Evolutionary conservation across 2,888 invertebrate genomes (phyloP).

Genomic region (Auanema sp.): DNA sequence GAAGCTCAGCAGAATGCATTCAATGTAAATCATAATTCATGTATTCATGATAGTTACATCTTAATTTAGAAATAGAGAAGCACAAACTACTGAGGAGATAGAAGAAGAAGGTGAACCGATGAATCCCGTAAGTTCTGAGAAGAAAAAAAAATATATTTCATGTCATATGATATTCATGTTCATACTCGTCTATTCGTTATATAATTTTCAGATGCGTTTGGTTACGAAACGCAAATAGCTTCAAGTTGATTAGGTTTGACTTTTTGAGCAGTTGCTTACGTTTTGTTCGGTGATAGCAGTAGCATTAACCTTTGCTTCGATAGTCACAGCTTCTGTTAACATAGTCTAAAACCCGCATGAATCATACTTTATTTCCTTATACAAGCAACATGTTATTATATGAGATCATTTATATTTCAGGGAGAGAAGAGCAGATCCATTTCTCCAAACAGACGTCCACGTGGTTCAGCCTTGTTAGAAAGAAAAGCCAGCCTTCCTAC

Average conservation of each 20-base stretch:
- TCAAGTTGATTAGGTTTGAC: not conserved
- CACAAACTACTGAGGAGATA: conserved; percentile 17
- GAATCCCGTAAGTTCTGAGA: too few species aligned
- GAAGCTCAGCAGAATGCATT: conserved; percentile 11
- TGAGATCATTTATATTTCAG: conserved; percentile 20
- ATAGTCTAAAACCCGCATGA: not conserved
- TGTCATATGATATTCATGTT: too few species aligned
- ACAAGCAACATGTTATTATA: not conserved
- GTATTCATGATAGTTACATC: too few species aligned
- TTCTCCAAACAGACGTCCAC: conserved; percentile 36
- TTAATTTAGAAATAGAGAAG: conserved; percentile 25
- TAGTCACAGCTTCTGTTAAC: not conserved
- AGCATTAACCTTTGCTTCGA: not conserved
- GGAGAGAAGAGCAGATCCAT: conserved; percentile 49
- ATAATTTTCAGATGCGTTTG: conserved; percentile 1
- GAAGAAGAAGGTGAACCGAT: not conserved
- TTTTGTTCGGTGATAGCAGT: not conserved
- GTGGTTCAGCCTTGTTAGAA: conserved; percentile 19
- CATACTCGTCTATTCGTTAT: not conserved
- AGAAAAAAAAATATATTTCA: too few species aligned
- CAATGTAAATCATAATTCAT: too few species aligned
- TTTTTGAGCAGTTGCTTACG: not conserved
- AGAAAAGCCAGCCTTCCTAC: conserved; percentile 38
- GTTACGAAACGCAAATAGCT: not conserved
- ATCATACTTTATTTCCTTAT: not conserved